These are phyloP conservation scores for Macrotrachela quadricornifera DNA, from an alignment of 1,140 invertebrate species.

Conservation along the genomic window DNA sequence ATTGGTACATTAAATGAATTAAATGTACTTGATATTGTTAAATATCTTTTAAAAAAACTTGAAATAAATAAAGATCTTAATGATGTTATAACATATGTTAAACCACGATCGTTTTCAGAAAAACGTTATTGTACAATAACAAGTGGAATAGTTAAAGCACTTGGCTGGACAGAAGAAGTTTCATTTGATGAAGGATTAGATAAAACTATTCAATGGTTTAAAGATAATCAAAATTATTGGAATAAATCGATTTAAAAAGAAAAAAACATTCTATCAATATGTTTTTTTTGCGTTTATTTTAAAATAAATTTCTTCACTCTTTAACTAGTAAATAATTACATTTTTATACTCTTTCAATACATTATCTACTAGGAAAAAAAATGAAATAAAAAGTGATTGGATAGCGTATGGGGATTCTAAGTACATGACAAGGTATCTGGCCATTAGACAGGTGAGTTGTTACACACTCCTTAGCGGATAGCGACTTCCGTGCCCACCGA, in stretches of 20 bases:
- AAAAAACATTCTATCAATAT: no score
- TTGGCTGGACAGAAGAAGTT: slow-evolving; percentile 21
- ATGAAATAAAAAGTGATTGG: no score
- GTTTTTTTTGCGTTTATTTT: no score
- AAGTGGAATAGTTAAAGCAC: slow-evolving; percentile 18
- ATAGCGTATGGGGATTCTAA: no score
- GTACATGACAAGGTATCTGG: no score
- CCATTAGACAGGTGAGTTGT: no score
- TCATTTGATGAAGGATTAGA: slow-evolving; percentile 21
- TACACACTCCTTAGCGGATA: no score
- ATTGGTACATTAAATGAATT: slow-evolving; percentile 22
- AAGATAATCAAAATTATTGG: not conserved
- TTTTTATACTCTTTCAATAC: no score
- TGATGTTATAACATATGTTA: slow-evolving; percentile 10
- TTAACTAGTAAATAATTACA: no score
- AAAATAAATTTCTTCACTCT: no score
- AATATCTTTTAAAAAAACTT: slow-evolving; percentile 10
- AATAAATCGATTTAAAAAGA: not conserved
- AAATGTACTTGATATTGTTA: slow-evolving; percentile 10
- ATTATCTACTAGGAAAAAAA: no score
- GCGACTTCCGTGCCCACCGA: no score
- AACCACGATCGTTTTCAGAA: slow-evolving; percentile 26
- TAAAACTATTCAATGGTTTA: slow-evolving; percentile 11
- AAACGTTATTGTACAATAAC: slow-evolving; percentile 20
- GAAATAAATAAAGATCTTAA: slow-evolving; percentile 11